Evolutionary conservation across 1,140 invertebrate genomes (phyloP).

Genomic region (Drosophila quadrilineata): DNA sequence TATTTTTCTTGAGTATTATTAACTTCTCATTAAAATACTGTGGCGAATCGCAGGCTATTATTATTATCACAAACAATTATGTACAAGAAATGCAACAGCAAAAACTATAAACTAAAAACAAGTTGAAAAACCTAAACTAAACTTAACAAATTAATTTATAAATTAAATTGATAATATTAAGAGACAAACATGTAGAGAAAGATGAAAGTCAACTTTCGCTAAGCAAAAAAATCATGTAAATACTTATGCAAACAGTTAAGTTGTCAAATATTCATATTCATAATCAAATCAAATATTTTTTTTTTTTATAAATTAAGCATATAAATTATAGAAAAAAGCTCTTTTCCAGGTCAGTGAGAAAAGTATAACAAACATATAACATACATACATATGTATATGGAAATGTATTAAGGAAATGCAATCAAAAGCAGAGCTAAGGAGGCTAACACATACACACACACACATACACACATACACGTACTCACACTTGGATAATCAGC

Average conservation of each 20-base stretch:
- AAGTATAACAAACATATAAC: constrained; percentile 1
- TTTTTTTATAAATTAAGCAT: constrained; percentile 14
- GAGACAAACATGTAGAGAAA: too few relatives aligned
- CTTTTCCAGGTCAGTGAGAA: constrained; percentile 38
- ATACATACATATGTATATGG: constrained; percentile 17
- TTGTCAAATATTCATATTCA: too few relatives aligned
- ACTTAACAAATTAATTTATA: too few relatives aligned
- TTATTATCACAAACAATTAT: constrained; percentile 1
- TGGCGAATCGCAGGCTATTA: neutral
- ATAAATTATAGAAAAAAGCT: constrained; percentile 8
- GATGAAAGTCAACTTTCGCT: constrained; percentile 48
- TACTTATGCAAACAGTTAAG: constrained; percentile 58
- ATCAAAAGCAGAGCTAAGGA: constrained; percentile 16
- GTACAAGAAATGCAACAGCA: neutral
- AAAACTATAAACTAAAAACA: constrained; percentile 13
- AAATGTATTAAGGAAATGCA: too few relatives aligned
- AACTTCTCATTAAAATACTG: neutral
- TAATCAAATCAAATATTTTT: neutral
- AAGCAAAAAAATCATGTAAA: constrained; percentile 73
- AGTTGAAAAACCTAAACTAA: too few relatives aligned
- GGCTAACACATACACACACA: constrained; percentile 6
- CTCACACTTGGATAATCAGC: constrained; percentile 11
- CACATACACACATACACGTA: neutral
- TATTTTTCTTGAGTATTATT: neutral
- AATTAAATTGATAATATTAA: too few relatives aligned